These are phyloP conservation scores for Anthrax anthrax DNA, from an alignment of 2,888 invertebrate genomes.

Conservation along the genomic window DNA sequence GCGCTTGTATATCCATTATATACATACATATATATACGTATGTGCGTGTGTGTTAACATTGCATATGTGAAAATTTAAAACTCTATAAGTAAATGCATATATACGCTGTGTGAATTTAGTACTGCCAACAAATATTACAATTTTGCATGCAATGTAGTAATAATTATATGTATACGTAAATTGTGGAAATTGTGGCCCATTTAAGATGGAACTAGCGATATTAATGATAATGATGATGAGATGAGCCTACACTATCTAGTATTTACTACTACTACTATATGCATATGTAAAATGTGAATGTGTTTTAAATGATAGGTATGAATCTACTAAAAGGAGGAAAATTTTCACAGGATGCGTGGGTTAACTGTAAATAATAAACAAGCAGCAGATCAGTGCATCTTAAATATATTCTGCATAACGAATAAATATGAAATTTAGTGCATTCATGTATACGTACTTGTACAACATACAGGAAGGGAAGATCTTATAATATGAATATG, in stretches of 20 bases:
- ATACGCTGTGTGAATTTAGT: no score
- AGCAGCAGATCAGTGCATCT: no score
- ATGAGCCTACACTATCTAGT: not conserved
- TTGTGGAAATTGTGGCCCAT: constrained; percentile 4
- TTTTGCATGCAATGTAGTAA: constrained; percentile 3
- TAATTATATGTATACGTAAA: constrained; percentile 5
- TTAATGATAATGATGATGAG: constrained; percentile 7
- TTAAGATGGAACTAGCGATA: constrained; percentile 3
- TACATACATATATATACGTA: not conserved
- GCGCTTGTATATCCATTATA: no score
- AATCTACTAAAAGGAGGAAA: not conserved
- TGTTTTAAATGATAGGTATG: no score
- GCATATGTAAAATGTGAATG: no score
- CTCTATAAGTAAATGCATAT: no score
- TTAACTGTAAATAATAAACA: not conserved
- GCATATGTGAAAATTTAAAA: no score
- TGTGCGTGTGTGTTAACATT: not conserved
- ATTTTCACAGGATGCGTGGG: constrained; percentile 7
- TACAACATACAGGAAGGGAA: not conserved
- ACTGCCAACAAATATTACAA: not conserved
- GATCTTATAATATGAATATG: not conserved
- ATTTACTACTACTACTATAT: no score
- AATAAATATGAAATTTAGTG: no score
- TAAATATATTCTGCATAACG: no score
- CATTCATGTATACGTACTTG: not conserved